Evolutionary conservation across 2,113 vertebrate genomes (phyloP).

Genomic region (Podarcis muralis): DNA sequence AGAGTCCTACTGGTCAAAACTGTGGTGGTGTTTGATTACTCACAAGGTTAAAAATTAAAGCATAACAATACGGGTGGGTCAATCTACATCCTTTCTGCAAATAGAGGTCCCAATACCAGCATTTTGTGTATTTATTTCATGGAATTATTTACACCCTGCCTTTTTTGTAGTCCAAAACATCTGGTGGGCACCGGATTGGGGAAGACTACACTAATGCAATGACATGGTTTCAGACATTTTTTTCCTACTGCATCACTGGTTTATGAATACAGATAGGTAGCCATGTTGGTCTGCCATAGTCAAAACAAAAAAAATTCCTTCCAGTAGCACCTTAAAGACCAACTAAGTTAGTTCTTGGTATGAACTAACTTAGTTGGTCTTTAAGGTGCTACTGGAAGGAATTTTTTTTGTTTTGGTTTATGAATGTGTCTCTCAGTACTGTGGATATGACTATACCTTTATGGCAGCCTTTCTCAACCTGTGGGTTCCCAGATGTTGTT

Average conservation of each 20-base stretch:
- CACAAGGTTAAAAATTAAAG: background rate
- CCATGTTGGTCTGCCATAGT: too few species aligned
- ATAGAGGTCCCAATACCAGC: background rate
- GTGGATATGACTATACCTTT: background rate
- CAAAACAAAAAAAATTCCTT: too few species aligned
- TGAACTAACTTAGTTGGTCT: too few species aligned
- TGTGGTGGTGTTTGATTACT: background rate
- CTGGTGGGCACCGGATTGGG: background rate
- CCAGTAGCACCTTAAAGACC: too few species aligned
- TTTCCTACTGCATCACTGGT: background rate
- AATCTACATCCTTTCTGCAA: background rate
- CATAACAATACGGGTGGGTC: background rate
- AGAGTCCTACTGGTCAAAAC: background rate
- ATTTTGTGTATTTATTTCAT: background rate
- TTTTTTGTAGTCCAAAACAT: background rate
- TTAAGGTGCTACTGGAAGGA: too few species aligned
- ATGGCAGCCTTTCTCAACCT: background rate
- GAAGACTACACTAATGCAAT: background rate
- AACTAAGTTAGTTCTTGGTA: too few species aligned
- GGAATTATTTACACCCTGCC: background rate
- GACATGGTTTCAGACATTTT: background rate
- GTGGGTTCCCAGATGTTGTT: too few species aligned
- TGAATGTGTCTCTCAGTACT: background rate
- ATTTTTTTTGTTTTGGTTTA: too few species aligned
- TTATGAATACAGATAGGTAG: too few species aligned